phyloP scores from a whole-genome alignment of 2,888 invertebrate species.

The Epinotia nisella region DNA sequence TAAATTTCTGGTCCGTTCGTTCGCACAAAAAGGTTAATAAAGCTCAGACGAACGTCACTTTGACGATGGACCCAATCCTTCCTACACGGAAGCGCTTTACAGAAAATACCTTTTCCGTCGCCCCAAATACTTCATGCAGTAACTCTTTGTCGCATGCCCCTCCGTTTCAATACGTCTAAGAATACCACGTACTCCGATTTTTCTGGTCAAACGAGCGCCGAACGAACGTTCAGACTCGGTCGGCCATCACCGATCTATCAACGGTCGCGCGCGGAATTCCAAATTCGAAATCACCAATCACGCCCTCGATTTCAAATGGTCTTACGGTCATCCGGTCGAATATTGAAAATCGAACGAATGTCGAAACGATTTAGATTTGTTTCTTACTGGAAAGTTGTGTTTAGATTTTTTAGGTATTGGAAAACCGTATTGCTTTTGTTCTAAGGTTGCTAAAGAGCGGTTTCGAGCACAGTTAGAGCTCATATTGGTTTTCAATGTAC shows the following conservation, averaged over 20 bases:
- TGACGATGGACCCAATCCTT: conserved; percentile 37
- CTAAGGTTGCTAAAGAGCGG: conserved; percentile 41
- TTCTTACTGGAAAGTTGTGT: conserved; percentile 54
- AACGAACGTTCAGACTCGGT: conserved; percentile 61
- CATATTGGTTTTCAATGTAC: not conserved
- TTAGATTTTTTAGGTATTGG: conserved; percentile 52
- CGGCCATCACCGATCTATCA: conserved; percentile 80
- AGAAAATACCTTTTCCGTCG: conserved; percentile 37
- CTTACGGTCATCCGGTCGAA: conserved; percentile 65
- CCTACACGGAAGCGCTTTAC: conserved; percentile 40
- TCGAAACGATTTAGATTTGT: conserved; percentile 67
- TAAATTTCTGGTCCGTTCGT: conserved; percentile 22
- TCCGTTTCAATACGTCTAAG: conserved; percentile 53
- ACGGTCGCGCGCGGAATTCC: conserved; percentile 76
- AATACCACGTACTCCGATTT: conserved; percentile 70
- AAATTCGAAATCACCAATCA: conserved; percentile 80
- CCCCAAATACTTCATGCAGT: conserved; percentile 37
- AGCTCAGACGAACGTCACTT: conserved; percentile 38
- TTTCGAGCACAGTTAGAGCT: conserved; percentile 57
- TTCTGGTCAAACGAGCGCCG: conserved; percentile 79
- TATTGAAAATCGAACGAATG: conserved; percentile 74
- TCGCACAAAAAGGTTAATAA: conserved; percentile 37
- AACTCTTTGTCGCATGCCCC: conserved; percentile 42
- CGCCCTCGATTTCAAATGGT: conserved; percentile 66
- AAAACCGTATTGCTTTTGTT: conserved; percentile 16